Evolutionary conservation across 2,797 vertebrate genomes (phyloP), one percentile per base, ranked within the genome.

Genomic region (Sebastes aleutianus): DNA sequence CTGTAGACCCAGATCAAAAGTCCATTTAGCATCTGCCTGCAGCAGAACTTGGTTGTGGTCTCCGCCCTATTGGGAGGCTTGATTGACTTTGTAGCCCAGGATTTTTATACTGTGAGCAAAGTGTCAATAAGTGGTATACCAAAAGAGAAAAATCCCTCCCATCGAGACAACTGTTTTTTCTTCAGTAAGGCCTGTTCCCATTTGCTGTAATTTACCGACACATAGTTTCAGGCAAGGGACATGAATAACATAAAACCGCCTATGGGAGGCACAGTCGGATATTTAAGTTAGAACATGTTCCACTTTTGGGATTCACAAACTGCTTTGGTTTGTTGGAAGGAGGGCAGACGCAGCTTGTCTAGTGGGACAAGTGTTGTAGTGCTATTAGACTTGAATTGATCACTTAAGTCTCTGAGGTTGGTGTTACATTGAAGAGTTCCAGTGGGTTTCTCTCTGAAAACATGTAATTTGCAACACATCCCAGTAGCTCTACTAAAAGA

Each of bases 31-130:
- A 34, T 78, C 57, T 54, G 68, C 79, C 81, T 68, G 74, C 79
- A 86, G 82, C 85, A 79, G 64, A 69, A 75, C 72, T 67, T 81
- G 75, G 70, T 76, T 68, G 47, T 80, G 71, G 67, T 78, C 76
- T 70, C 63, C 78, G 59, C 63, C 59, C 77, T 65, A 47, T 47
- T 88, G 80, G 71, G 72, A 87, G 39, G 26, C 20, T 82, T 87
- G 85, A 90, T 85, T 85, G 85, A 89, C 84, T 79, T 65, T 64
- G 24, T 70, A 70, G 83, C 63, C 47, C 27, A 67, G 74, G 78
- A 78, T 89, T 85, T 79, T 65, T 84, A 89, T 79, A 83, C 59
- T 65, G 50, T 54, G 63, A 70, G 22, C 32, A 39, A 84, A 84
- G 67, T 78, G 78, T 88, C 76, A 79, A 53, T 43, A 74, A 84